phyloP scores from a whole-genome alignment of 2,113 vertebrate species.

The Dermatemys mawii region DNA sequence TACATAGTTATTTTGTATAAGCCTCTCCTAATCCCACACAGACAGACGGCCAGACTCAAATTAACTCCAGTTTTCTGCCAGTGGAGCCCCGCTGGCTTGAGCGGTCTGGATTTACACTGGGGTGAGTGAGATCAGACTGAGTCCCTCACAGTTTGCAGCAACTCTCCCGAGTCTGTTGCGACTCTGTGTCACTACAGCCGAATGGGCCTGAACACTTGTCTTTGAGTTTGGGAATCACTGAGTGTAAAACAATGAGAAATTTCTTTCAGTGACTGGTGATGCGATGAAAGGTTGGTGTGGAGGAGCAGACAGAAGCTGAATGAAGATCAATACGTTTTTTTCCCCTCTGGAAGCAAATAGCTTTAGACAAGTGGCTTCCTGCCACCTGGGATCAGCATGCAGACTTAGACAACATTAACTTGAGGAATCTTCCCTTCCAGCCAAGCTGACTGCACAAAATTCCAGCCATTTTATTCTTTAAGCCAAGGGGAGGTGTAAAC shows the following conservation, averaged over 20 bases:
- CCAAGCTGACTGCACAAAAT: not conserved
- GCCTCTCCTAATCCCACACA: not conserved
- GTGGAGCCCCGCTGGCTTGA: not conserved
- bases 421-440: constrained; percentile 46
- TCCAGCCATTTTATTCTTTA: fast-evolving
- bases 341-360: constrained; percentile 72
- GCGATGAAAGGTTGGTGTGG: constrained; percentile 59
- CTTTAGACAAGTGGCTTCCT: constrained; percentile 80
- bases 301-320: constrained; percentile 74
- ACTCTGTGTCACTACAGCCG: not conserved
- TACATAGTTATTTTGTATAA: not conserved
- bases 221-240: constrained; percentile 33
- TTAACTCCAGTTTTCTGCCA: not conserved
- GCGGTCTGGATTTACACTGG: not conserved
- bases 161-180: not conserved
- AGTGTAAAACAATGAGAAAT: constrained; percentile 68
- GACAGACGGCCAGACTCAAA: not conserved
- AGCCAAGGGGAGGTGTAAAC: fast-evolving
- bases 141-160: not conserved
- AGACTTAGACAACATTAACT: constrained; percentile 65
- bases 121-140: not conserved
- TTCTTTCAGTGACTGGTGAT: constrained; percentile 56
- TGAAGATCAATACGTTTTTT: constrained; percentile 76
- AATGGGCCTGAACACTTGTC: not conserved
- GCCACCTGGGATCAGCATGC: constrained; percentile 71